Base-by-base conservation (phyloP, 1,140 invertebrate species). In the Nylanderia fulva region DNA sequence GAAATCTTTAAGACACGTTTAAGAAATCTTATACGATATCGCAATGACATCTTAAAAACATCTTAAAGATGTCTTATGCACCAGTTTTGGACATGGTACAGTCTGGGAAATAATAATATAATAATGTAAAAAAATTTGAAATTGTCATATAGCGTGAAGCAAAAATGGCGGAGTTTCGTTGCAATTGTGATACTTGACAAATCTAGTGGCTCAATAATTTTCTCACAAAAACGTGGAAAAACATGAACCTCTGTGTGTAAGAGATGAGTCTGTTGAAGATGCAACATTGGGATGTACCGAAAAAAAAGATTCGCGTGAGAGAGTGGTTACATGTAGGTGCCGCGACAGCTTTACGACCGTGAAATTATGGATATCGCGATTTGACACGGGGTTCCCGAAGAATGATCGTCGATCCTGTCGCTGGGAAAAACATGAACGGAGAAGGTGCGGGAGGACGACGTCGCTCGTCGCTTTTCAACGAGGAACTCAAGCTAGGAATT, bases 401-500 rank as follows among this genome's bases (percentile, higher is more conserved):
- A 72, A 11, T n/a, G 60, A 54, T 69, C n/a, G 33, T 60, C 54
- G 11, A 24, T 64, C 9, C 74, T 15, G 42, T 29, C 11, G 33
- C 5, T 18, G 45, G 52, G 39, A 66, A 42, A 24, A 48, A 60
- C 24, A 54, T 39, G 24, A 42, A 6, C 8, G 29, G 18, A 76
- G n/a, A 66, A 63, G 7, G 11, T 45, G 13, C 21, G 29, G 58
- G 6, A 52, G 56, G 21, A 56, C 29, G 29, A 45, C 42, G 42
- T 8, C 36, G 66, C n/a, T n/a, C n/a, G n/a, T n/a, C 45, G 48
- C 68, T 88, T 77, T 76, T 85, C 75, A 82, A 85, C 68, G 48
- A 86, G 68, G 85, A 86, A 85, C 58, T 39, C 74, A n/a, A 76
- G 24, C 27, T 15, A 69, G 54, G 71, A 85, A 89, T 90, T 90